Evolutionary conservation across 2,888 invertebrate species (phyloP).

Genomic region (Taenaris catops): DNA sequence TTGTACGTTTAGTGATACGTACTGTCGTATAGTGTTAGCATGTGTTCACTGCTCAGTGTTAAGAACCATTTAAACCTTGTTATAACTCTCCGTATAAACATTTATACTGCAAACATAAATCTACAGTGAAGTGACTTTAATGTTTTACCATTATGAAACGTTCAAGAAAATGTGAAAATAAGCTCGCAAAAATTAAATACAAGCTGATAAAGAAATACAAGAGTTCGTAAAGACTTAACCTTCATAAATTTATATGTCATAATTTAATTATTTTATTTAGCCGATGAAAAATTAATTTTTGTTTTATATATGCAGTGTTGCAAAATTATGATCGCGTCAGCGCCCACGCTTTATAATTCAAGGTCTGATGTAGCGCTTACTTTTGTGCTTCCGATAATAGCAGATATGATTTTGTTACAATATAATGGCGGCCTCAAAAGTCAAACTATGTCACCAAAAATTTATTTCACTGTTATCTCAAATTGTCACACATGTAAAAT

Average conservation of each 20-base stretch:
- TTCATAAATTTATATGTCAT: not conserved
- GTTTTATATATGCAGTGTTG: conserved; percentile 19
- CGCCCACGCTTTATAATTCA: conserved; percentile 46
- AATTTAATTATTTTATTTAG: not conserved
- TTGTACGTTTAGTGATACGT: conserved; percentile 28
- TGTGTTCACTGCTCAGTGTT: conserved; percentile 24
- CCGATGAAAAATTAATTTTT: conserved; percentile 2
- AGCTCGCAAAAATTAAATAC: conserved; percentile 60
- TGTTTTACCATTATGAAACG: conserved; percentile 56
- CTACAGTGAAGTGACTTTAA: too few relatives aligned
- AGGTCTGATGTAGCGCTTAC: conserved; percentile 46
- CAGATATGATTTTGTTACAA: not conserved
- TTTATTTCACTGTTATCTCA: conserved; percentile 1
- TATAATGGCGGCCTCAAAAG: not conserved
- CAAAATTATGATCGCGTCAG: conserved; percentile 44
- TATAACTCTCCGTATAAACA: conserved; percentile 3
- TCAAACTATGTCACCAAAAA: not conserved
- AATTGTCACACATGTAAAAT: not conserved
- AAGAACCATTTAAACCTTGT: conserved; percentile 21
- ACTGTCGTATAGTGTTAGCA: conserved; percentile 26
- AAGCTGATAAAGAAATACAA: conserved; percentile 64
- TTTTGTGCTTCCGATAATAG: conserved; percentile 19
- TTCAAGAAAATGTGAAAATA: conserved; percentile 51
- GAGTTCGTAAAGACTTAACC: conserved; percentile 35
- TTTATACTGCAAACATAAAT: not conserved